Percentiles rank a stretch among this genome's conserved stretches.
phyloP scores from a whole-genome alignment of 2,888 invertebrate species.

The Therioaphis trifolii region DNA sequence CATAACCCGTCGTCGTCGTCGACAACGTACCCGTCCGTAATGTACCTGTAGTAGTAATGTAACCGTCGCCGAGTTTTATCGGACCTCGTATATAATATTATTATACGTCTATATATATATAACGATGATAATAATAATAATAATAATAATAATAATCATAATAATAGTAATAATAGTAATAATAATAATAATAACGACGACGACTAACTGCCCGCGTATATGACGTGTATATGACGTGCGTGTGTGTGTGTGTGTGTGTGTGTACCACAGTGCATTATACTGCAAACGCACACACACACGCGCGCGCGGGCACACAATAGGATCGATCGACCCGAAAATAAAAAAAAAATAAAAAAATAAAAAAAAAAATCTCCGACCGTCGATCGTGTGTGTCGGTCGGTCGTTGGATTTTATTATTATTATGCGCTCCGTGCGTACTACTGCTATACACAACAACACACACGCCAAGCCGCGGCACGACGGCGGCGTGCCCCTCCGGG shows the following conservation, averaged over 20 bases:
- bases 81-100: slow-evolving; percentile 12
- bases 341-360: not conserved
- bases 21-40: too few species aligned
- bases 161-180: slow-evolving; percentile 17
- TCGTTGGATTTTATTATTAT: slow-evolving; percentile 26
- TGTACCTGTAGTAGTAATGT: not conserved
- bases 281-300: not conserved
- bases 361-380: slow-evolving; percentile 15
- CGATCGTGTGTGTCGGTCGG: slow-evolving; percentile 35
- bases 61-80: not conserved
- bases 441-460: too few species aligned
- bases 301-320: not conserved
- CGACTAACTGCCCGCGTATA: not conserved
- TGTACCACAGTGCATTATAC: not conserved
- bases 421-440: not conserved
- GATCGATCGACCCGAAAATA: slow-evolving; percentile 35
- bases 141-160: not conserved
- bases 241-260: too few species aligned
- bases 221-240: too few species aligned
- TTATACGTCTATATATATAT: too few species aligned
- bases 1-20: slow-evolving; percentile 24
- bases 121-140: slow-evolving; percentile 13
- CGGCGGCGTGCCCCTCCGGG: not conserved
- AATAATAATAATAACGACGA: not conserved
- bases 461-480: not conserved